Evolutionary conservation across 1,140 invertebrate species (phyloP).

Genomic region (Drosophila obscura): DNA sequence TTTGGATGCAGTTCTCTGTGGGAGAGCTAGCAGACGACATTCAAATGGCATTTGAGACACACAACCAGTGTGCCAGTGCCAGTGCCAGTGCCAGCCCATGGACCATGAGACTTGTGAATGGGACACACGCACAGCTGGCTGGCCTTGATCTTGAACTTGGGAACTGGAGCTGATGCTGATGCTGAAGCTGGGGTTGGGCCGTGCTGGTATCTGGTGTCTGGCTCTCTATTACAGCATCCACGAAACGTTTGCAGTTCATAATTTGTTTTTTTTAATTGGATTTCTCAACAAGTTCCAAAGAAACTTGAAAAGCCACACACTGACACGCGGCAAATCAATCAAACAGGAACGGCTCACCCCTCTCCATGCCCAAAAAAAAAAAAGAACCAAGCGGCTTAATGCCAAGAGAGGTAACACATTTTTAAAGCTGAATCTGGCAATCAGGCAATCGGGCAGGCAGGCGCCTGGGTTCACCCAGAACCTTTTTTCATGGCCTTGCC

Average conservation of each 20-base stretch:
- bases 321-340: conserved; percentile 65
- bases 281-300: conserved; percentile 53
- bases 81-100: conserved; percentile 1
- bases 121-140: neutral
- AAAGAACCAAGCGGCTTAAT: neutral
- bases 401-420: too few relatives aligned
- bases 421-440: too few relatives aligned
- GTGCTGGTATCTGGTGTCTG: conserved; percentile 3
- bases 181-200: neutral
- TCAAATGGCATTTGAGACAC: conserved; percentile 28
- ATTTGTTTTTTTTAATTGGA: conserved; percentile 74
- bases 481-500: conserved; percentile 30
- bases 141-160: conserved; percentile 79
- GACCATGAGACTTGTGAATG: conserved; percentile 7
- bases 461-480: neutral
- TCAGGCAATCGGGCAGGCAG: too few relatives aligned
- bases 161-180: neutral
- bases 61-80: neutral
- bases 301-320: conserved; percentile 40
- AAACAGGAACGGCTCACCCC: conserved; percentile 25
- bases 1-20: conserved; percentile 65
- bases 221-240: conserved; percentile 51
- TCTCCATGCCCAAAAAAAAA: neutral
- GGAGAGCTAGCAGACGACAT: conserved; percentile 49
- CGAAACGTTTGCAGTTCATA: conserved; percentile 23